Evolutionary conservation across 2,888 invertebrate species (phyloP).

Genomic region (Pilophorus perplexus): DNA sequence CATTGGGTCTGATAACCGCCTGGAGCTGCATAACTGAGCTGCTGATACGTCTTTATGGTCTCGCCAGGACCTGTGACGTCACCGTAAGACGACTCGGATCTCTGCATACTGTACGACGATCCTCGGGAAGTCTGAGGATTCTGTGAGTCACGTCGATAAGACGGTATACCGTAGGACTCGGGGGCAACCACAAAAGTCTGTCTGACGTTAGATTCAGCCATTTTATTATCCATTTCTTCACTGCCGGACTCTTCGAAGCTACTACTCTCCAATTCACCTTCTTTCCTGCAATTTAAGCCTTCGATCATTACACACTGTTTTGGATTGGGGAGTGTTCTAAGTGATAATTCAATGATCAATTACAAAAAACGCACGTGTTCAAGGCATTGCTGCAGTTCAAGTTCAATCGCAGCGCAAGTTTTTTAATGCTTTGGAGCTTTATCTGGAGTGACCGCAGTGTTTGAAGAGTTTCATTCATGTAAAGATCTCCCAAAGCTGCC

Average conservation of each 20-base stretch:
- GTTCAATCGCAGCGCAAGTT: too few species aligned
- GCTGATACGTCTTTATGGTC: slow-evolving; percentile 28
- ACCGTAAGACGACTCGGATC: too few species aligned
- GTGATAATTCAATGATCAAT: not conserved
- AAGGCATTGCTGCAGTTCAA: too few species aligned
- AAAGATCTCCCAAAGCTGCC: not conserved
- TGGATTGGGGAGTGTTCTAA: too few species aligned
- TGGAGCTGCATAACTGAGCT: not conserved
- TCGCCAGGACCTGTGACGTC: slow-evolving; percentile 24
- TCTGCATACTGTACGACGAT: not conserved
- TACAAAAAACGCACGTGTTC: too few species aligned
- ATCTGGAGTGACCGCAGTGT: not conserved
- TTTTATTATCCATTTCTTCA: not conserved
- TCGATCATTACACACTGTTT: too few species aligned
- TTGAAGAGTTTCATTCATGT: not conserved
- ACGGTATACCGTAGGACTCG: not conserved
- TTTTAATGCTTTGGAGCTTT: too few species aligned
- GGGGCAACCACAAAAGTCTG: not conserved
- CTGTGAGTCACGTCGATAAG: too few species aligned
- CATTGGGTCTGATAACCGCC: slow-evolving; percentile 8
- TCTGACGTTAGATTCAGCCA: not conserved
- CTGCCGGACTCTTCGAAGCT: too few species aligned
- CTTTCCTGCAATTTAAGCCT: not conserved
- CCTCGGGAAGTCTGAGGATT: not conserved
- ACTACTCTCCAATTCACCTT: not conserved